A percentile compares a stretch with the other conserved stretches of the same genome.
Evolutionary conservation across 2,113 vertebrate species (phyloP).

Genomic region (Rhabdornis inornatus): DNA sequence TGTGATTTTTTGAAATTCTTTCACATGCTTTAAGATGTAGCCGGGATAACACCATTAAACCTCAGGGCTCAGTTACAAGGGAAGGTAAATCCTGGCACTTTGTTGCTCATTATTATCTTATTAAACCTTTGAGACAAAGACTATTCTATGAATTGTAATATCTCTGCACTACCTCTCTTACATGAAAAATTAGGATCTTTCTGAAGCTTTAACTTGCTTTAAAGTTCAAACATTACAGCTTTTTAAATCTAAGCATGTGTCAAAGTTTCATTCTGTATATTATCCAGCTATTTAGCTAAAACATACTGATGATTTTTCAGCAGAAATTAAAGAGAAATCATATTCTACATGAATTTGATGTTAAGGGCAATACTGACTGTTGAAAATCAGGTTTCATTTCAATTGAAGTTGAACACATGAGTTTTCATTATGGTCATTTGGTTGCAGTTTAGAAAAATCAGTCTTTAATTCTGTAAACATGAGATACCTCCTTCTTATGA

Average conservation of each 20-base stretch:
- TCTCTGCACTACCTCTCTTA: background rate
- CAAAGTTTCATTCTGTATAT: background rate
- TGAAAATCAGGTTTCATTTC: background rate
- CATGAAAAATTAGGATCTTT: background rate
- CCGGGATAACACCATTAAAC: background rate
- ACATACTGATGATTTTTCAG: background rate
- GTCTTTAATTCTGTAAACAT: background rate
- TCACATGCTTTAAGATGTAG: background rate
- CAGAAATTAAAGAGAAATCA: background rate
- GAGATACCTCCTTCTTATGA: background rate
- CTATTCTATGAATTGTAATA: background rate
- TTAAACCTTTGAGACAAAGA: background rate
- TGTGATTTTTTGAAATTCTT: background rate
- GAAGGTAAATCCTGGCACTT: background rate
- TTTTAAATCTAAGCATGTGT: background rate
- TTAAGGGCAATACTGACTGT: background rate
- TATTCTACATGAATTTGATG: background rate
- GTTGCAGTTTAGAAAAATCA: background rate
- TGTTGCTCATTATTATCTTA: background rate
- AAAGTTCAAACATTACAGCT: background rate
- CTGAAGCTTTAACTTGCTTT: background rate
- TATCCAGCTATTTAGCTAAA: background rate
- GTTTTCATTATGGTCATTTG: background rate
- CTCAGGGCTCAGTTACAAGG: background rate
- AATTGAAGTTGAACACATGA: background rate